Evolutionary conservation across 2,113 vertebrate species (phyloP).

Genomic region (Melanocharis versteri): DNA sequence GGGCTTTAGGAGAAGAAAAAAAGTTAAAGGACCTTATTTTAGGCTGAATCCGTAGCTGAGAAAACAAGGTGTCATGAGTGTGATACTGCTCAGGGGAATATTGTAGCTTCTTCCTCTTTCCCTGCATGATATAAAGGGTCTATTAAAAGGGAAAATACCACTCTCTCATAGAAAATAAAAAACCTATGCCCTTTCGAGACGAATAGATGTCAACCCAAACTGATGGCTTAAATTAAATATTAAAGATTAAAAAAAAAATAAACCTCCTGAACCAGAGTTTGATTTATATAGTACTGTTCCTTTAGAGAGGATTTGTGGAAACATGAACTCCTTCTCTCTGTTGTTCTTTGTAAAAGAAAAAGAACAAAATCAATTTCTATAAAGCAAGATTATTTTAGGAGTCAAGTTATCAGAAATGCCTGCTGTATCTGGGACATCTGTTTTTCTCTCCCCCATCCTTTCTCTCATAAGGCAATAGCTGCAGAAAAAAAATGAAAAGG

Average conservation of each 20-base stretch:
- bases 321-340: neutral
- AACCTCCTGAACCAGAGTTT: neutral
- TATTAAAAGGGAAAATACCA: neutral
- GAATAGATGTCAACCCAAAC: constrained; percentile 12
- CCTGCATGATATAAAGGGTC: neutral
- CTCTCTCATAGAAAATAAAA: neutral
- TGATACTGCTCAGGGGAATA: neutral
- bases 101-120: neutral
- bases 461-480: neutral
- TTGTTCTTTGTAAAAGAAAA: constrained; percentile 30
- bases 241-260: neutral
- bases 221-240: constrained; percentile 37
- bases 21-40: neutral
- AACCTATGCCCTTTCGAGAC: neutral
- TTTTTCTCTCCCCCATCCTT: neutral
- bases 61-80: neutral
- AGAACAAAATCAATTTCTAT: constrained; percentile 49
- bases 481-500: neutral
- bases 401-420: constrained; percentile 25
- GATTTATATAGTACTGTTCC: constrained; percentile 8
- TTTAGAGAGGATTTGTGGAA: constrained; percentile 28
- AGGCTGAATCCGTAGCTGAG: neutral
- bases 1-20: neutral
- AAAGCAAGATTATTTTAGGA: constrained; percentile 55
- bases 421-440: constrained; percentile 49